phyloP scores from a whole-genome alignment of 2,797 vertebrate species.

The Hoplostethus atlanticus region DNA sequence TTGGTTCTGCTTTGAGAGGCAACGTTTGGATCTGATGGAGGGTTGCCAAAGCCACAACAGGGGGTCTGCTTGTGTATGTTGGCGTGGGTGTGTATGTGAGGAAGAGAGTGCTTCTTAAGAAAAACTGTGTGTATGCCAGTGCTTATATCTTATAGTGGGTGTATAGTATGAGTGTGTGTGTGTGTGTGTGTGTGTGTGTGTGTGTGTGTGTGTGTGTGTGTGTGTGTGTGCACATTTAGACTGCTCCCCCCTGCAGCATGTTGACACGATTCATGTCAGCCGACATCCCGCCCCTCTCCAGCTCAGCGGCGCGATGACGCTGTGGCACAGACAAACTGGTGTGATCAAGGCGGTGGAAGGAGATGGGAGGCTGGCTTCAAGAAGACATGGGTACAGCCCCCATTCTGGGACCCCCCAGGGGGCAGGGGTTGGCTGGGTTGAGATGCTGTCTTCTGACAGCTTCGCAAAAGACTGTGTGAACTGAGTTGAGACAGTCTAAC shows the following conservation, averaged over 20 bases:
- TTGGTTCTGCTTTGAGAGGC: slow-evolving; percentile 80
- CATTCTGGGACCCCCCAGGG: slow-evolving; percentile 63
- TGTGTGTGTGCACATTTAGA: slow-evolving; percentile 19
- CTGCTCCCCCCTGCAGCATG: slow-evolving; percentile 60
- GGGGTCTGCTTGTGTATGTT: slow-evolving; percentile 66
- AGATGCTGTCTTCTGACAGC: slow-evolving; percentile 56
- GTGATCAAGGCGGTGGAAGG: slow-evolving; percentile 72
- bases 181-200: slow-evolving; percentile 23
- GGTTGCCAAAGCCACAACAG: slow-evolving; percentile 78
- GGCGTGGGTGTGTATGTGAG: slow-evolving; percentile 34
- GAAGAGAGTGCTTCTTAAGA: slow-evolving; percentile 52
- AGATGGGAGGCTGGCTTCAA: slow-evolving; percentile 55
- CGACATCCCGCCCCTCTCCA: slow-evolving; percentile 57
- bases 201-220: background rate
- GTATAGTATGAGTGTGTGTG: slow-evolving; percentile 59
- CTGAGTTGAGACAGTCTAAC: slow-evolving; percentile 35
- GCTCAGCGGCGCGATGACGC: slow-evolving; percentile 45
- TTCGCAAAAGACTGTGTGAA: slow-evolving; percentile 57
- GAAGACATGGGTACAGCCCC: slow-evolving; percentile 51
- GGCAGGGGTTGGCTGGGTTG: slow-evolving; percentile 35
- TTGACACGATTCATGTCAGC: slow-evolving; percentile 77
- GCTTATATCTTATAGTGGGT: background rate
- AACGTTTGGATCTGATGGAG: slow-evolving; percentile 80
- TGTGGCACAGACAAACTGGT: slow-evolving; percentile 65
- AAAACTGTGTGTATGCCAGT: slow-evolving; percentile 2